These are phyloP conservation scores for Philereme vetulata DNA, from an alignment of 2,888 invertebrate genomes.

Conservation along the genomic window DNA sequence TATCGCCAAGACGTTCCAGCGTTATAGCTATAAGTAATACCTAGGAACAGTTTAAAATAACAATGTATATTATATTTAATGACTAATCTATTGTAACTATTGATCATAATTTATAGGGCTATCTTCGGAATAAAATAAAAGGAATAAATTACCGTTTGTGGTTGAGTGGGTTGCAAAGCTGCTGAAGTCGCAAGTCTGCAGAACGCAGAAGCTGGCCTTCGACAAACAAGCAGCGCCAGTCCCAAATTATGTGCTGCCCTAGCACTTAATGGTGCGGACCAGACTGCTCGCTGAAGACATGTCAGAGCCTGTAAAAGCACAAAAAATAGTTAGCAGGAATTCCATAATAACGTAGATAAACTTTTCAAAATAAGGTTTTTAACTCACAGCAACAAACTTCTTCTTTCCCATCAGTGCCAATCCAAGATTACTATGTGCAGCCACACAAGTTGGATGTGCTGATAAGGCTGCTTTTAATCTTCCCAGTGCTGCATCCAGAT, in stretches of 20 bases:
- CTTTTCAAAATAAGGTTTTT: background rate
- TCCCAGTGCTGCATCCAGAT: constrained; percentile 73
- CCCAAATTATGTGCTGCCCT: constrained; percentile 70
- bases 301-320: constrained; percentile 61
- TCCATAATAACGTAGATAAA: background rate
- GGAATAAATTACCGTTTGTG: constrained; percentile 57
- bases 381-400: constrained; percentile 71
- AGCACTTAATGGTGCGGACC: constrained; percentile 69
- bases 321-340: background rate
- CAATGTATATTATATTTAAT: background rate
- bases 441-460: constrained; percentile 73
- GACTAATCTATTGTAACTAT: background rate
- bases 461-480: constrained; percentile 76
- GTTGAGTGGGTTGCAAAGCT: constrained; percentile 66
- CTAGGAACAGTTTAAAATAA: constrained; percentile 42
- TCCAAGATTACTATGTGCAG: constrained; percentile 72
- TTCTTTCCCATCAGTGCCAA: constrained; percentile 72
- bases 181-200: constrained; percentile 72
- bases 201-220: constrained; percentile 71
- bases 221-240: constrained; percentile 62
- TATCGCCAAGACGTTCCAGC: constrained; percentile 68
- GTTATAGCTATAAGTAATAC: constrained; percentile 71
- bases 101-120: background rate
- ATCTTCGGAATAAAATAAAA: background rate
- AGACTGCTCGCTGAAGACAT: constrained; percentile 68